A percentile compares a stretch with the other conserved stretches of the same genome.
These are phyloP conservation scores for Lasiommata megera DNA, from an alignment of 2,888 invertebrate species.

Conservation along the genomic window DNA sequence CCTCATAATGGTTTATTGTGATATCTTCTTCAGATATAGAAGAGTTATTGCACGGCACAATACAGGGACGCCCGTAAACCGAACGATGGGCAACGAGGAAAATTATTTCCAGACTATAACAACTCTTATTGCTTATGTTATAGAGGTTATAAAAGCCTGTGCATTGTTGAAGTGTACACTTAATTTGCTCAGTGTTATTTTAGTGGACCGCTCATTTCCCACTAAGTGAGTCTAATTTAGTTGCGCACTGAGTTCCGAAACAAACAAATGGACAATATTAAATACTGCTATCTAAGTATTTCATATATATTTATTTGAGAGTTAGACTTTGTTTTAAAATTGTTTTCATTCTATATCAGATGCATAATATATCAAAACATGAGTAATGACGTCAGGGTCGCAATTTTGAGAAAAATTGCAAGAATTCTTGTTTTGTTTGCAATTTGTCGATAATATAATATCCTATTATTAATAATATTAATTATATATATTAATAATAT, in stretches of 20 bases:
- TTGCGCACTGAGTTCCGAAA: conserved; percentile 20
- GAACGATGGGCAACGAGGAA: neutral
- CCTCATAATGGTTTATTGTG: conserved; percentile 23
- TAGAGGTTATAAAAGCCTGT: conserved; percentile 9
- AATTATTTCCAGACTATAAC: neutral
- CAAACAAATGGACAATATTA: conserved; percentile 18
- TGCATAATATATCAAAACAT: no score
- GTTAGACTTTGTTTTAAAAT: no score
- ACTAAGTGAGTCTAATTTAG: conserved; percentile 30
- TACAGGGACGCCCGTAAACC: conserved; percentile 23
- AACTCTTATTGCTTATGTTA: neutral
- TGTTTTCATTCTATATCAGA: no score
- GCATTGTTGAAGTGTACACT: neutral
- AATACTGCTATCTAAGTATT: conserved; percentile 3
- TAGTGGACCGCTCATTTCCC: conserved; percentile 28
- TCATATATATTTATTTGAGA: no score
- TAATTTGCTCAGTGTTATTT: conserved; percentile 14
- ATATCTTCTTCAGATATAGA: conserved; percentile 23
- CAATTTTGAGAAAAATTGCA: no score
- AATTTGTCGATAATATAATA: no score
- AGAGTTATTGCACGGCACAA: conserved; percentile 24
- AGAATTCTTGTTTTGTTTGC: no score
- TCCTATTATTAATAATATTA: no score
- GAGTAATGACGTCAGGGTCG: no score
- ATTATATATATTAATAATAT: no score